A percentile compares a stretch with the other conserved stretches of the same genome.
phyloP scores from a whole-genome alignment of 2,113 vertebrate species.

The Athene noctua region DNA sequence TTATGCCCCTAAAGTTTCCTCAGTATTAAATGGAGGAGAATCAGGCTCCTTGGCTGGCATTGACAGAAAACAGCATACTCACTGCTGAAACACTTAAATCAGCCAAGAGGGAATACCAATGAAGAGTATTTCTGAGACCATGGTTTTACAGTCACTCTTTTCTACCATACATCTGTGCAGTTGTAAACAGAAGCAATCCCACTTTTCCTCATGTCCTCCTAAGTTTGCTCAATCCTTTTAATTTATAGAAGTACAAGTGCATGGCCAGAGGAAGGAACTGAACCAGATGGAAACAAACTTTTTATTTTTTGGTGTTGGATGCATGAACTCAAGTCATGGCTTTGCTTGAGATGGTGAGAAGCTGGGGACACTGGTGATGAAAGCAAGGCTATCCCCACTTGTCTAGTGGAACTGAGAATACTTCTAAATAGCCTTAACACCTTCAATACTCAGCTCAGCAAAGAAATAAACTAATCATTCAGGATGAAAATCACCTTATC shows the following conservation, averaged over 20 bases:
- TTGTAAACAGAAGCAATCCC: background rate
- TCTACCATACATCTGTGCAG: rapidly evolving
- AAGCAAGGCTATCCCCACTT: background rate
- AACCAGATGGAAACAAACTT: background rate
- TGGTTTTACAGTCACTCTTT: background rate
- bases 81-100: background rate
- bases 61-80: background rate
- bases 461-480: background rate
- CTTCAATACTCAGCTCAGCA: background rate
- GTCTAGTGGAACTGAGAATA: background rate
- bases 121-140: background rate
- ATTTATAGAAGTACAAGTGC: background rate
- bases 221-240: background rate
- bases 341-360: background rate
- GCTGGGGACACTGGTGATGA: background rate
- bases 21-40: background rate
- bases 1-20: background rate
- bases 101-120: background rate
- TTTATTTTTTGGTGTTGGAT: background rate
- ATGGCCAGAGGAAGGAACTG: background rate
- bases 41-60: background rate
- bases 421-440: background rate
- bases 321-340: background rate
- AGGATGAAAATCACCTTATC: background rate
- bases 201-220: background rate